Percentiles rank a stretch among this genome's conserved stretches.
phyloP scores from a whole-genome alignment of 2,888 invertebrate genomes.

The Boloria selene region DNA sequence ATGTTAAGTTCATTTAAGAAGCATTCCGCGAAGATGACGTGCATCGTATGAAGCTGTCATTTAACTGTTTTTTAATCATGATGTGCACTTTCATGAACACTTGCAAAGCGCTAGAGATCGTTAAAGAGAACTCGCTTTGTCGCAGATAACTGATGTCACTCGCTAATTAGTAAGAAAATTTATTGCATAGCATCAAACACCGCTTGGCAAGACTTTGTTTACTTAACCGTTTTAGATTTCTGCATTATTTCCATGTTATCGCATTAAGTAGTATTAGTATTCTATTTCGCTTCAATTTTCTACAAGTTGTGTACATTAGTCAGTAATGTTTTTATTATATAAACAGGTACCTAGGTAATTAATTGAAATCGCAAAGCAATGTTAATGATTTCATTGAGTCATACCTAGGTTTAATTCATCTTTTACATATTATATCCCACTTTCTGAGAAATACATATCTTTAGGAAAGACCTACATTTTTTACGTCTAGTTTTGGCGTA shows the following conservation, averaged over 20 bases:
- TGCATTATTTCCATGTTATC: conserved; percentile 30
- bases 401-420: neutral
- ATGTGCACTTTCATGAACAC: conserved; percentile 37
- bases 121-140: conserved; percentile 66
- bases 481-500: too few relatives aligned
- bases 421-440: too few relatives aligned
- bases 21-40: conserved; percentile 25
- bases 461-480: too few relatives aligned
- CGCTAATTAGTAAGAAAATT: conserved; percentile 76
- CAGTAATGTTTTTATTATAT: neutral
- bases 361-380: conserved; percentile 5
- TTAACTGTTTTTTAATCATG: conserved; percentile 36
- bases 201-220: conserved; percentile 22
- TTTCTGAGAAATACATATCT: too few relatives aligned
- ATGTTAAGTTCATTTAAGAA: conserved; percentile 1
- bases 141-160: conserved; percentile 59
- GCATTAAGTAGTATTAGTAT: conserved; percentile 8
- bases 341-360: neutral
- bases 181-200: conserved; percentile 51
- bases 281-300: conserved; percentile 5
- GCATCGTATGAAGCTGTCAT: conserved; percentile 29
- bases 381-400: conserved; percentile 14
- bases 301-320: neutral
- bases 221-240: conserved; percentile 25
- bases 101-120: conserved; percentile 48